These are phyloP conservation scores for Ispidina picta DNA, from an alignment of 2,797 vertebrate genomes.

Conservation along the genomic window DNA sequence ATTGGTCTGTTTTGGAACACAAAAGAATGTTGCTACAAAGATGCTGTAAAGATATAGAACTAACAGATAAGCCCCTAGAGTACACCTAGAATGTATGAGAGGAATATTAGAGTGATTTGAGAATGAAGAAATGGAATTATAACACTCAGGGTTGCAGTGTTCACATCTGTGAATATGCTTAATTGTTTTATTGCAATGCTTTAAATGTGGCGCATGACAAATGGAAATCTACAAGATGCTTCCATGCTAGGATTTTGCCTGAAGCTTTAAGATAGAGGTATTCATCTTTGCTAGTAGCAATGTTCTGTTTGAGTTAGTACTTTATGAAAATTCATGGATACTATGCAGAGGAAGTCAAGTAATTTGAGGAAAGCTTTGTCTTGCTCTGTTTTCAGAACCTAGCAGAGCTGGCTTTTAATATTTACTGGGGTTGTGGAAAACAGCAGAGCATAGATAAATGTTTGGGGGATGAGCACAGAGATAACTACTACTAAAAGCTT, in stretches of 20 bases:
- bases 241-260: neutral
- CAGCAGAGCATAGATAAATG: neutral
- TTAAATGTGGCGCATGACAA: neutral
- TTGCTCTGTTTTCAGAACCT: neutral
- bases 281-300: neutral
- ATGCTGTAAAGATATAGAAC: neutral
- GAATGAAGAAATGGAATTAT: neutral
- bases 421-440: neutral
- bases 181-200: neutral
- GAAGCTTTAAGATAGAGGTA: neutral
- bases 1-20: slow-evolving; percentile 20
- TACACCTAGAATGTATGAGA: neutral
- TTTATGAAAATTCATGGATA: neutral
- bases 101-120: neutral
- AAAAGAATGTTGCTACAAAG: neutral
- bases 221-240: neutral
- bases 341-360: neutral
- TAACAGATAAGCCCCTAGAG: neutral
- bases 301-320: neutral
- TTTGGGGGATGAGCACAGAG: neutral
- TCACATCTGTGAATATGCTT: neutral
- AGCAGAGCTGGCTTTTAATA: neutral
- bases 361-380: neutral
- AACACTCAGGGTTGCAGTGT: neutral
- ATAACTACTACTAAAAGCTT: neutral